These are phyloP conservation scores for Agriopis marginaria DNA, from an alignment of 2,888 invertebrate species.

Conservation along the genomic window DNA sequence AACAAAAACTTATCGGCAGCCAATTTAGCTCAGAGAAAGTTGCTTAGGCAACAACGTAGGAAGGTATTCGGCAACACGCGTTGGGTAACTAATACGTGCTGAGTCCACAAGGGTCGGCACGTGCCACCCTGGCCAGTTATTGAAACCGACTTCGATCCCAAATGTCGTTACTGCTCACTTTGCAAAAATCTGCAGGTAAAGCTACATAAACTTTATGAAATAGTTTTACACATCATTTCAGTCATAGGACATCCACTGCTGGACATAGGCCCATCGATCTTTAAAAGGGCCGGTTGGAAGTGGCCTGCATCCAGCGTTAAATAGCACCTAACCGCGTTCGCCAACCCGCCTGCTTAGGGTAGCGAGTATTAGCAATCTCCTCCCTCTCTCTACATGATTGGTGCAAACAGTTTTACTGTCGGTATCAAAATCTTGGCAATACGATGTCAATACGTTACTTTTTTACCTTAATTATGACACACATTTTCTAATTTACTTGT, in stretches of 20 bases:
- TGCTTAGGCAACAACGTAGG: constrained; percentile 18
- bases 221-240: background rate
- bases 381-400: no score
- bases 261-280: no score
- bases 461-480: no score
- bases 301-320: no score
- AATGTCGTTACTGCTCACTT: constrained; percentile 26
- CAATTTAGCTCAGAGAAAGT: constrained; percentile 26
- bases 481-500: no score
- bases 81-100: constrained; percentile 32
- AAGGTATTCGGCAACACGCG: constrained; percentile 26
- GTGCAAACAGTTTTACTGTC: background rate
- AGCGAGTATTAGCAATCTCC: no score
- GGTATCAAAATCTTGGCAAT: background rate
- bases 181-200: constrained; percentile 23
- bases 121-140: constrained; percentile 32
- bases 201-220: background rate
- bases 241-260: no score
- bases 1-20: constrained; percentile 25
- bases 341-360: no score
- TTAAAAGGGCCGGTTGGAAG: no score
- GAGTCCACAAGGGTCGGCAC: constrained; percentile 34
- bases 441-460: no score
- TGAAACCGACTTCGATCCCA: constrained; percentile 29
- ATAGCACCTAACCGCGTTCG: no score